Base-by-base conservation (phyloP, 2,797 vertebrate species). In the Pogonophryne albipinna region DNA sequence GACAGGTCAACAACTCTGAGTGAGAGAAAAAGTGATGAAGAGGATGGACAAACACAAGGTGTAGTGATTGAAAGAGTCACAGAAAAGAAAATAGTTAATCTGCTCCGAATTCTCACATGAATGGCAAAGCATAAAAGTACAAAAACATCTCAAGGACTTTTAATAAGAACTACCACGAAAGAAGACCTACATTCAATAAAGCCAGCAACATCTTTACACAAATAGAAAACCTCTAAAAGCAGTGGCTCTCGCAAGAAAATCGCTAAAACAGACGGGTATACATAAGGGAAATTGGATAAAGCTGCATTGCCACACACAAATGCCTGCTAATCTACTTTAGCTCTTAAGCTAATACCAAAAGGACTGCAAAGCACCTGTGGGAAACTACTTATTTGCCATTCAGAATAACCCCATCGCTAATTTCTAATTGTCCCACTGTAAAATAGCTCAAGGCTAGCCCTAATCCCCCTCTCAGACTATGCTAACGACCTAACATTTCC, bases 271-370 rank as follows among this genome's bases (percentile, higher is more conserved):
- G 50, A 49, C 76, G 41, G 57, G 60, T 50, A 64, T 74, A 72
- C 66, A 83, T 74, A 59, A 80, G 60, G 82, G 74, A 85, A 77
- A 88, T 82, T 90, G 81, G 50, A 78, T 46, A 82, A 67, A 87
- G 89, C 87, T 76, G 80, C 71, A 53, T 84, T 90, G 84, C 90
- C 65, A 84, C 89, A 90, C 83, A 90, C 83, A 90, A 92, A 91
- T 84, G 68, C 85, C 63, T 56, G 68, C 74, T 94, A 94, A 95
- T 94, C 93, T 92, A 89, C 90, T 95, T 93, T 90, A 89, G 86
- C n/a, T n/a, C n/a, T n/a, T n/a, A n/a, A n/a, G n/a, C 80, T 93
- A 94, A 95, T 93, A 85, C 92, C 87, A 69, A 77, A 82, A 87
- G 66, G 70, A 88, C 82, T 75, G 87, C 79, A 90, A 89, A 94